A percentile compares a stretch with the other conserved stretches of the same genome.
Conservation (phyloP, 2,797 vertebrate species). For the Uromys caudimaculatus region DNA sequence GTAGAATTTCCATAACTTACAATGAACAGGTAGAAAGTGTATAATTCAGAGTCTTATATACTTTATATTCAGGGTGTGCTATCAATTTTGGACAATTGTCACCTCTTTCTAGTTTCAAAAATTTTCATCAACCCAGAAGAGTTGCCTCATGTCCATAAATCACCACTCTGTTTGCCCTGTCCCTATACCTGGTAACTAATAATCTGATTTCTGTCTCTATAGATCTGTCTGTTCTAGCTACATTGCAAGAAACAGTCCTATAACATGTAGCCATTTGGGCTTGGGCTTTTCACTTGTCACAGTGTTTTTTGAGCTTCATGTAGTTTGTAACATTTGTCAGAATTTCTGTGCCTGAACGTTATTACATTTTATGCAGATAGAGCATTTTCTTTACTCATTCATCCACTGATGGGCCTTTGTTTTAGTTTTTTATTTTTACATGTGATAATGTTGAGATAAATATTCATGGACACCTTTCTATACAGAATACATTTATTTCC, state of each 20-base stretch:
- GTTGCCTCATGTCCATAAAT: background rate
- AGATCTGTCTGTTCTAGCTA: background rate
- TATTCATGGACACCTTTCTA: background rate
- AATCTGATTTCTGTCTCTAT: background rate
- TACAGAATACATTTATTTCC: background rate
- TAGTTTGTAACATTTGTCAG: background rate
- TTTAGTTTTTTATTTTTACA: background rate
- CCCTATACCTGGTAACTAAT: background rate
- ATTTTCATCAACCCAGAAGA: background rate
- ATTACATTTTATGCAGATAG: background rate
- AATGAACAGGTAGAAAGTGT: background rate
- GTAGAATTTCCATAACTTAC: background rate
- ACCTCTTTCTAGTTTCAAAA: background rate
- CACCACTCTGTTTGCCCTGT: background rate
- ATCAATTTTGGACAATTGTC: background rate
- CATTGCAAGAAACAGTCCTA: background rate
- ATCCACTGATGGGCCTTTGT: background rate
- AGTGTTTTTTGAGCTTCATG: slow-evolving; percentile 3
- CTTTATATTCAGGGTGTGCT: background rate
- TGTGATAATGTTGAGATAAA: background rate
- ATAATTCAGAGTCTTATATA: background rate
- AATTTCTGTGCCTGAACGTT: background rate
- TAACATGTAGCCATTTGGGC: background rate
- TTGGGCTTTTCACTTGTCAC: background rate
- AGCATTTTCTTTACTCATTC: background rate